phyloP scores from a whole-genome alignment of 2,888 invertebrate species.

The Coelopa pilipes region DNA sequence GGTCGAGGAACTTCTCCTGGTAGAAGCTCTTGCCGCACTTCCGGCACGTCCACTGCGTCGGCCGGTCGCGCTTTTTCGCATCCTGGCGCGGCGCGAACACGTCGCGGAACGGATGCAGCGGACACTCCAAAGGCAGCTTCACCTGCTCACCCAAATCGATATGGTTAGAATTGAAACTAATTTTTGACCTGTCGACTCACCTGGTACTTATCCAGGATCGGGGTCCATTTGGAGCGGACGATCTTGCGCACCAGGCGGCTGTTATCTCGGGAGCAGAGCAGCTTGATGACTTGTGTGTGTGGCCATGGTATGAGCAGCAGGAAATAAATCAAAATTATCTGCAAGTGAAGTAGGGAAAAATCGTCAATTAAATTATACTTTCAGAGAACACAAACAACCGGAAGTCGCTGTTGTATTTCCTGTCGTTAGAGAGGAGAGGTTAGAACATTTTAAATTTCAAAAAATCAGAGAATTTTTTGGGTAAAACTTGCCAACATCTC shows the following conservation, averaged over 20 bases:
- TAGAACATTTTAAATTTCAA: too few relatives aligned
- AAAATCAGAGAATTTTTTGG: not conserved
- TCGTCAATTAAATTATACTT: not conserved
- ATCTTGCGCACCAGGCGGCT: conserved; percentile 88
- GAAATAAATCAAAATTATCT: conserved; percentile 85
- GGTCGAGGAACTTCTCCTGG: conserved; percentile 86
- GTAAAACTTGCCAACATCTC: too few relatives aligned
- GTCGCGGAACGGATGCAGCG: conserved; percentile 87
- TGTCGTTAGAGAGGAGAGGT: not conserved
- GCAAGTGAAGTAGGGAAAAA: conserved; percentile 44
- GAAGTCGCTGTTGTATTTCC: too few relatives aligned
- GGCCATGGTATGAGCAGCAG: conserved; percentile 89
- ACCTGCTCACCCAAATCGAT: conserved; percentile 70
- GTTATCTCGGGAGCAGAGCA: conserved; percentile 88
- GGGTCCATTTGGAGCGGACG: conserved; percentile 91
- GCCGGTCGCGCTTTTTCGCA: conserved; percentile 85
- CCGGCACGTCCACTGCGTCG: conserved; percentile 91
- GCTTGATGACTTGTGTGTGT: conserved; percentile 86
- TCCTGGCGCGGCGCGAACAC: conserved; percentile 88
- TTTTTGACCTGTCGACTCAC: conserved; percentile 44
- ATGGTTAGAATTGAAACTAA: not conserved
- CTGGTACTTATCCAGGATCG: conserved; percentile 88
- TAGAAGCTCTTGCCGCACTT: conserved; percentile 92
- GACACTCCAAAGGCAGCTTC: conserved; percentile 87
- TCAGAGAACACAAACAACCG: not conserved